Conservation (phyloP, 2,888 invertebrate genomes). For the Polydrusus tereticollis region DNA sequence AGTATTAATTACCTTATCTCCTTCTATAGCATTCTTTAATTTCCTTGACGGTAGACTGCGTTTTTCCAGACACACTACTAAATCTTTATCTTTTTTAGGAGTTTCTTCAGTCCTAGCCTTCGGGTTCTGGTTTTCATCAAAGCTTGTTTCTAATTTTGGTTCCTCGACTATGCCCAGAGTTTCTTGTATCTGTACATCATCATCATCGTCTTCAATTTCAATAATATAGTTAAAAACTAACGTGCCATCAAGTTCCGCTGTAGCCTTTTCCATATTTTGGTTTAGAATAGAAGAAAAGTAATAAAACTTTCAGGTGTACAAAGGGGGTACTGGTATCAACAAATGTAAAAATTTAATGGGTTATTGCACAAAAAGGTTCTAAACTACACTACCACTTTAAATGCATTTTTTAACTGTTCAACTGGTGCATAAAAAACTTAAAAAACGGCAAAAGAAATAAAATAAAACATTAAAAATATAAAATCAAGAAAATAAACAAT, state of each 20-base stretch:
- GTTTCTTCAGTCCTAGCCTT: not conserved
- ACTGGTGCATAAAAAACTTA: not conserved
- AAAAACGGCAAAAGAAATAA: not conserved
- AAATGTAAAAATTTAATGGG: not conserved
- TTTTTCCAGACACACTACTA: not conserved
- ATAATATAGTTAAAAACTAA: slow-evolving; percentile 30
- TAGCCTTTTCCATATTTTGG: not conserved
- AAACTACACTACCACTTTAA: not conserved
- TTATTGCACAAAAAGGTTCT: not conserved
- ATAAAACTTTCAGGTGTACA: not conserved
- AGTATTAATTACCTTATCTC: no score
- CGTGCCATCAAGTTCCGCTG: slow-evolving; percentile 19
- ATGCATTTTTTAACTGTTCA: not conserved
- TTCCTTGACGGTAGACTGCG: no score
- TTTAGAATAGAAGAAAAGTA: not conserved
- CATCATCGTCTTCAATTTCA: not conserved
- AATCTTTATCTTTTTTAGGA: not conserved
- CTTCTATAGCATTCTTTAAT: no score
- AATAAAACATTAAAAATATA: not conserved
- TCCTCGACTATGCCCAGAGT: not conserved
- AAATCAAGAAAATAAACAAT: slow-evolving; percentile 12
- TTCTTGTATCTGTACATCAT: no score
- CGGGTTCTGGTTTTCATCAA: slow-evolving; percentile 43
- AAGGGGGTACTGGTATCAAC: not conserved
- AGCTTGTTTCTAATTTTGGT: slow-evolving; percentile 10